A percentile compares a stretch with the other conserved stretches of the same genome.
phyloP scores from a whole-genome alignment of 2,888 invertebrate species.

The Oasisia sp. region DNA sequence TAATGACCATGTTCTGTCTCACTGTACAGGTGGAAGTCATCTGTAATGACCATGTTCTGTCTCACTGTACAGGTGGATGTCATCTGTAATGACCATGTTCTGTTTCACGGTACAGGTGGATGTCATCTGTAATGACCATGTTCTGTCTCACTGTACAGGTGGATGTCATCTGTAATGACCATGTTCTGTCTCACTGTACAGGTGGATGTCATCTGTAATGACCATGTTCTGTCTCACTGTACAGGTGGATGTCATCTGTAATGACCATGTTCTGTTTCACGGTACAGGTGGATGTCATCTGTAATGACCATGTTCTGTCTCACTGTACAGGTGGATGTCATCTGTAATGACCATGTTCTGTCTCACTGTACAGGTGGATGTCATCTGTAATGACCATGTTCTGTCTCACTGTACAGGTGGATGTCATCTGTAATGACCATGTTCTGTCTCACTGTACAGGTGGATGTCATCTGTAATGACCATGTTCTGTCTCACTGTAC shows the following conservation, averaged over 20 bases:
- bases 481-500: too few species aligned
- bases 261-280: not conserved
- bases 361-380: constrained; percentile 46
- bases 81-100: not conserved
- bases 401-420: constrained; percentile 43
- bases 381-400: too few species aligned
- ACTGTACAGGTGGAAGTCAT: constrained; percentile 49
- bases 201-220: too few species aligned
- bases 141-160: constrained; percentile 41
- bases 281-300: constrained; percentile 51
- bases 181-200: constrained; percentile 31
- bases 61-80: constrained; percentile 47
- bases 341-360: not conserved
- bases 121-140: too few species aligned
- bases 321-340: constrained; percentile 48
- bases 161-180: too few species aligned
- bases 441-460: constrained; percentile 38
- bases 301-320: not conserved
- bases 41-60: not conserved
- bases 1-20: not conserved
- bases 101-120: constrained; percentile 45
- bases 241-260: too few species aligned
- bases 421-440: too few species aligned
- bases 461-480: too few species aligned
- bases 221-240: not conserved